Base-by-base conservation (phyloP, 2,797 vertebrate genomes). In the Xenentodon cancila region DNA sequence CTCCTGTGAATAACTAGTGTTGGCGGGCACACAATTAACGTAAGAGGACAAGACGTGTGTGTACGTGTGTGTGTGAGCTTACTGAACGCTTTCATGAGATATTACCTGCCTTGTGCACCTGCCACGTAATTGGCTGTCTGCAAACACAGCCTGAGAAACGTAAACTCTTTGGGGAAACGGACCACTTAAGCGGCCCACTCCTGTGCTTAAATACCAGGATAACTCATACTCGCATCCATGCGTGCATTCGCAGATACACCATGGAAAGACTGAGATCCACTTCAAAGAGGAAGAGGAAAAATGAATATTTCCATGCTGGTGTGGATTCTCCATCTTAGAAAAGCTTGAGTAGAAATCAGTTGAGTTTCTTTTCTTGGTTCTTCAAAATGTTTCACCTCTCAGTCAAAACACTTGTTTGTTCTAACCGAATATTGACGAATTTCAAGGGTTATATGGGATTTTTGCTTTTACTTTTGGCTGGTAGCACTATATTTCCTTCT, bases 1-100 rank as follows among this genome's bases (percentile, higher is more conserved):
- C 55, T 58, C 49, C 53, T 76, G 59, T 77, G 66, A 82, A 84
- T 77, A 77, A 69, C 81, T 87, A 68, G 64, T 16, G 17, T 40
- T 42, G 30, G 59, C 79, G 62, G 54, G 53, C 54, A 16, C 47
- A 49, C 60, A 69, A 60, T 77, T 62, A 66, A 77, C 76, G 75
- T 69, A 64, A 52, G 53, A 30, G 53, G 72, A 59, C 59, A 63
- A 70, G 65, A 84, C 83, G 60, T 78, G n/a, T 21, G 59, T 19
- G 59, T 57, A 20, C 44, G 66, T 64, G 50, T 44, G 40, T 68
- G 56, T 19, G 52, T 27, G 53, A 56, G 66, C 20, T 70, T 55
- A 53, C 20, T 45, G 46, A 25, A 48, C 58, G 58, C 69, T 69
- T 69, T 70, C 40, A 27, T 46, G 52, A 40, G 69, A 77, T 77